Evolutionary conservation across 2,113 vertebrate species (phyloP).

Genomic region (Ovibos moschatus): DNA sequence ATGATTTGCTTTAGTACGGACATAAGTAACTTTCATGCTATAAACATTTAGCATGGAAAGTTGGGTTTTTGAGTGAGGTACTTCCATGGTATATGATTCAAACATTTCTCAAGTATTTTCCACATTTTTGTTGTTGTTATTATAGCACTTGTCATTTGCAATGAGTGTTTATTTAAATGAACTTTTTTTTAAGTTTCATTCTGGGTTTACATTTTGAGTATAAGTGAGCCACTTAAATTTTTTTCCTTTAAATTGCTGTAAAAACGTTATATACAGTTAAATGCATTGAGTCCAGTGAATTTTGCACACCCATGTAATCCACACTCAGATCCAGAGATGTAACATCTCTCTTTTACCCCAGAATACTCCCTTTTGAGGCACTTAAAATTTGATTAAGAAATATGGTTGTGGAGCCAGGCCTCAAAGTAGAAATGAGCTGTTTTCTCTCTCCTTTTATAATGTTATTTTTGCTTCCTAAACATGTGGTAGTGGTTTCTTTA

Average conservation of each 20-base stretch:
- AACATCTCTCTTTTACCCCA: background rate
- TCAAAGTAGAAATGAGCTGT: constrained; percentile 44
- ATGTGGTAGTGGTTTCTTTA: constrained; percentile 18
- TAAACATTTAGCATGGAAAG: background rate
- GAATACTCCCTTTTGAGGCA: background rate
- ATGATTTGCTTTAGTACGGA: background rate
- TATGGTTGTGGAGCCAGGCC: background rate
- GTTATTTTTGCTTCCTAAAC: constrained; percentile 51
- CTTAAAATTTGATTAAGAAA: constrained; percentile 20
- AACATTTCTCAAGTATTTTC: background rate
- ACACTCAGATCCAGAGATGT: background rate
- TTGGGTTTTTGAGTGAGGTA: background rate
- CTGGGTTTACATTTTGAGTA: background rate
- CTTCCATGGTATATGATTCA: background rate
- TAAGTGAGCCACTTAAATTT: background rate
- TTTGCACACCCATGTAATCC: background rate
- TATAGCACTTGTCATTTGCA: background rate
- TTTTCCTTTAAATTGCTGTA: background rate
- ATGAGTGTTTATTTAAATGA: background rate
- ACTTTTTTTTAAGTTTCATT: background rate
- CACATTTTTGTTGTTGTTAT: background rate
- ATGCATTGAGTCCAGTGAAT: background rate
- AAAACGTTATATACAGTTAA: background rate
- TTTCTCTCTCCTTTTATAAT: background rate
- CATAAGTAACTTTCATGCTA: background rate